Evolutionary conservation across 2,797 vertebrate genomes (phyloP).

Genomic region (Enteromius trimaculatus): DNA sequence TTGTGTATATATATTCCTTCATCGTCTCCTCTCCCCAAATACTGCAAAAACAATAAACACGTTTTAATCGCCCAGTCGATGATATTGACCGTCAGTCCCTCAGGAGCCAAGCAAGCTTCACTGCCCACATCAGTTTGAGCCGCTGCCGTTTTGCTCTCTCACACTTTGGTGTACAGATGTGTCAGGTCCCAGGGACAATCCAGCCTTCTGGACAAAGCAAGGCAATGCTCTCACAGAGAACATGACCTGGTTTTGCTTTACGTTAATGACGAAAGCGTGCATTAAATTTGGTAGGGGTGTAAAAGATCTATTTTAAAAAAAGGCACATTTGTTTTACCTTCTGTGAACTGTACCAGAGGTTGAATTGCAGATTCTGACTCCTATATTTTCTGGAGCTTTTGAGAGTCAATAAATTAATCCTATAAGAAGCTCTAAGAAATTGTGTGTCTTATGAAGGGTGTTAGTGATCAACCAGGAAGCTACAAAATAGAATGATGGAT

Average conservation of each 20-base stretch:
- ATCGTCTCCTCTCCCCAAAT: background rate
- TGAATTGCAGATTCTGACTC: slow-evolving; percentile 3
- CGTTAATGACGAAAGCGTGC: background rate
- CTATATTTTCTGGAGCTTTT: slow-evolving; percentile 3
- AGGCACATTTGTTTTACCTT: background rate
- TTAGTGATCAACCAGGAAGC: slow-evolving; percentile 51
- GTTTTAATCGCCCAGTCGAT: slow-evolving; percentile 54
- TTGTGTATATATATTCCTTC: slow-evolving; percentile 18
- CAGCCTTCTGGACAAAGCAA: background rate
- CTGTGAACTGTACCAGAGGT: slow-evolving; percentile 7
- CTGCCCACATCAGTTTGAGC: slow-evolving; percentile 38
- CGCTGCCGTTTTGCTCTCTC: slow-evolving; percentile 17
- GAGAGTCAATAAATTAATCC: slow-evolving; percentile 8
- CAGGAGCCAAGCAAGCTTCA: slow-evolving; percentile 38
- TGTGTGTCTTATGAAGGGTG: slow-evolving; percentile 9
- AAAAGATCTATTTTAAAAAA: background rate
- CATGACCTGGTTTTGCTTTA: background rate
- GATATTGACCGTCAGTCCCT: slow-evolving; percentile 43
- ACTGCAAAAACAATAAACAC: slow-evolving; percentile 52
- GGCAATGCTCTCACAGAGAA: slow-evolving; percentile 7
- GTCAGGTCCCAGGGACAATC: slow-evolving; percentile 8
- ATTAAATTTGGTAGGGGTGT: background rate
- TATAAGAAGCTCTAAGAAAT: slow-evolving; percentile 27
- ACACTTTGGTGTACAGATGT: slow-evolving; percentile 33
- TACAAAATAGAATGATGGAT: slow-evolving; percentile 46